phyloP scores from a whole-genome alignment of 2,113 vertebrate species.

The Grammatotria lemairii region DNA sequence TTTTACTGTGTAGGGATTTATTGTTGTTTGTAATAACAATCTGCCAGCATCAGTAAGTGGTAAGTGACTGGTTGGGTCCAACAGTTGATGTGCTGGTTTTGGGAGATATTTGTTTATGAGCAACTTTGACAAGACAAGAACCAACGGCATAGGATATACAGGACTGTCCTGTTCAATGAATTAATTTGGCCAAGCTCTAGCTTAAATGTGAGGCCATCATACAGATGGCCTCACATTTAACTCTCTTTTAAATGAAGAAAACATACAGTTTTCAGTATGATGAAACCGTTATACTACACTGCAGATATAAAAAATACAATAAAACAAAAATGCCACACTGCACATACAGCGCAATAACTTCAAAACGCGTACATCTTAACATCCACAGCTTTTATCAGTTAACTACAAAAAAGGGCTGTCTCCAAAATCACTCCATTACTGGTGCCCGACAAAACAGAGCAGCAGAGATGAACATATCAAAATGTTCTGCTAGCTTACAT shows the following conservation, averaged over 20 bases:
- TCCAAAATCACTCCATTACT: neutral
- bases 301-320: neutral
- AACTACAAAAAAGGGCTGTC: neutral
- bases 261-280: neutral
- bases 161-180: neutral
- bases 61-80: neutral
- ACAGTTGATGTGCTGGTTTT: neutral
- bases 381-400: neutral
- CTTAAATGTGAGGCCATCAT: neutral
- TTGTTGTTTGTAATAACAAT: neutral
- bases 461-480: neutral
- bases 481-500: neutral
- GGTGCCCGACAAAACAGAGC: neutral
- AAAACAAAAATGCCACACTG: neutral
- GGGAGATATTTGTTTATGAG: neutral
- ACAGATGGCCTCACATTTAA: neutral
- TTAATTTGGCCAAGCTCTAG: neutral
- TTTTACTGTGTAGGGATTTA: neutral
- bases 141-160: rapidly evolving
- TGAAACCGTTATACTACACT: neutral
- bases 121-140: neutral
- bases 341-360: neutral
- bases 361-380: rapidly evolving
- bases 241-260: neutral
- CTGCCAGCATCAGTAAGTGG: neutral